These are phyloP conservation scores for Scelioninae gen. 2 DNA, from an alignment of 2,888 invertebrate genomes.

Conservation along the genomic window DNA sequence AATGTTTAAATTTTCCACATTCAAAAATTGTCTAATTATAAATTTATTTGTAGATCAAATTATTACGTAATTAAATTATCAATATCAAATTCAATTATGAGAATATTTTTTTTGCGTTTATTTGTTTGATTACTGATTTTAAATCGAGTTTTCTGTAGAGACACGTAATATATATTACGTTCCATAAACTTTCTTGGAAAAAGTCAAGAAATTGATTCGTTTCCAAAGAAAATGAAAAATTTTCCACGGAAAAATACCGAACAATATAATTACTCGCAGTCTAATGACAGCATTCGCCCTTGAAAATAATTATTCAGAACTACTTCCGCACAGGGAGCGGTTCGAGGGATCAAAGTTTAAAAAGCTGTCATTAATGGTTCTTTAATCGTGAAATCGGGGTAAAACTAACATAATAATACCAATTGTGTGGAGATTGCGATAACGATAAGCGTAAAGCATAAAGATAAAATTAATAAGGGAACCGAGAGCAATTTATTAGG, in stretches of 20 bases:
- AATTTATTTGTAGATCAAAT: no score
- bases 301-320: conserved; percentile 42
- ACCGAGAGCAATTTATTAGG: conserved; percentile 46
- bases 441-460: conserved; percentile 41
- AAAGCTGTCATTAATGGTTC: conserved; percentile 48
- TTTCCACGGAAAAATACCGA: conserved; percentile 4
- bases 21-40: no score
- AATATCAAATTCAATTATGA: no score
- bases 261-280: conserved; percentile 32
- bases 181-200: no score
- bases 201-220: no score
- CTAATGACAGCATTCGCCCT: conserved; percentile 23
- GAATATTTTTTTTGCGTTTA: no score
- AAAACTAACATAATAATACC: conserved; percentile 49
- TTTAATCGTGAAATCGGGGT: conserved; percentile 39
- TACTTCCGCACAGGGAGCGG: conserved; percentile 8
- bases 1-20: no score
- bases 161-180: no score
- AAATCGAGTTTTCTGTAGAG: no score
- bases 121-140: no score
- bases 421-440: conserved; percentile 45
- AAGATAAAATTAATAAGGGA: conserved; percentile 56
- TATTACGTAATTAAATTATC: no score
- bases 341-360: conserved; percentile 44
- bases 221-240: background rate